Percentiles rank a stretch among this genome's conserved stretches.
Evolutionary conservation across 2,113 vertebrate species (phyloP).

Genomic region (Collichthys lucidus): DNA sequence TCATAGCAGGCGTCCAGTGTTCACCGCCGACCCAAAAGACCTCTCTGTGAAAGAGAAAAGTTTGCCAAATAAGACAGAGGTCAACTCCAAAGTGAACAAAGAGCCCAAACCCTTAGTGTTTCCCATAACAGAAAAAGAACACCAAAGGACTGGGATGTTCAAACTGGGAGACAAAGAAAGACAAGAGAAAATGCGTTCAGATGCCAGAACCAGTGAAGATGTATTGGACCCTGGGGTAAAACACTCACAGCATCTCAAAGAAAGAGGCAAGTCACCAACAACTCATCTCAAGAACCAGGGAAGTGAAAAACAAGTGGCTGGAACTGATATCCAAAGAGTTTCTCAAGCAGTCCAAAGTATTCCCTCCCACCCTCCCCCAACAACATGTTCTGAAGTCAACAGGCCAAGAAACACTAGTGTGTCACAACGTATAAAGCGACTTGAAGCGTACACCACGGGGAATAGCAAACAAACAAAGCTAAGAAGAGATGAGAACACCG

Average conservation of each 20-base stretch:
- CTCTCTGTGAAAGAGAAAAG: conserved; percentile 51
- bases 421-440: conserved; percentile 12
- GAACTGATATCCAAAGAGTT: conserved; percentile 6
- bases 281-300: conserved; percentile 12
- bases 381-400: conserved; percentile 27
- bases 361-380: conserved; percentile 11
- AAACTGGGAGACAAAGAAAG: conserved; percentile 75
- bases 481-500: conserved; percentile 16
- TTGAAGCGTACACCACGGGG: conserved; percentile 11
- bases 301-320: conserved; percentile 11
- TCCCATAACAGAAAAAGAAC: conserved; percentile 76
- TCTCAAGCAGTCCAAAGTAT: conserved; percentile 14
- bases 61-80: conserved; percentile 64
- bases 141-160: conserved; percentile 79
- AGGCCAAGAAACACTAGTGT: conserved; percentile 13
- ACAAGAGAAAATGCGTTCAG: conserved; percentile 49
- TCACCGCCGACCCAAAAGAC: conserved; percentile 60
- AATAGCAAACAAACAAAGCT: conserved; percentile 19
- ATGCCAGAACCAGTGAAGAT: conserved; percentile 32
- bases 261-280: conserved; percentile 10
- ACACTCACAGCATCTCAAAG: conserved; percentile 16
- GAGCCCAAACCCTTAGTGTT: conserved; percentile 69
- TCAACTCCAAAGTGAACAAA: conserved; percentile 61
- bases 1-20: conserved; percentile 75
- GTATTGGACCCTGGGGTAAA: conserved; percentile 3